Evolutionary conservation across 2,888 invertebrate species (phyloP).

Genomic region (Chaetoderma sp.): DNA sequence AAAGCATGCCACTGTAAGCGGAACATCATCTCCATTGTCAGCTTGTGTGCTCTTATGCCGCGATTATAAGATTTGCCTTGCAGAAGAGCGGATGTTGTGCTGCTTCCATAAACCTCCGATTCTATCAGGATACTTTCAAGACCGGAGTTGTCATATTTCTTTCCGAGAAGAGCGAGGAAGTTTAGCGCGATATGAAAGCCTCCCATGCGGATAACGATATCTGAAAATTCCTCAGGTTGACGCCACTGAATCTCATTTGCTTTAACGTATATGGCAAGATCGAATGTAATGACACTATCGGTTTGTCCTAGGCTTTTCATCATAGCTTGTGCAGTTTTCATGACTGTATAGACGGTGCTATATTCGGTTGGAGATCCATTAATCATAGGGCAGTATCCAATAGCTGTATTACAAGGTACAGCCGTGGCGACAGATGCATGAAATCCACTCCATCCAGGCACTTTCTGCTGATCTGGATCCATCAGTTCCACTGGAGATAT

Average conservation of each 20-base stretch:
- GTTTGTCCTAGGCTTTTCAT: background rate
- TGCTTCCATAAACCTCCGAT: background rate
- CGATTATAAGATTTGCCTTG: no score
- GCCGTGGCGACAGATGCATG: background rate
- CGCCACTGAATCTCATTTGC: background rate
- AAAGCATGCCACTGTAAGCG: background rate
- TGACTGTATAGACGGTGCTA: no score
- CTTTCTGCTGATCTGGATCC: background rate
- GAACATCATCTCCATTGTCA: background rate
- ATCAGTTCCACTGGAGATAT: background rate
- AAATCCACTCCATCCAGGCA: background rate
- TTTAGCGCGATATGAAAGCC: background rate
- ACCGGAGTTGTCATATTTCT: background rate
- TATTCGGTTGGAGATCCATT: background rate
- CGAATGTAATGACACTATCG: background rate
- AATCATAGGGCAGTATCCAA: background rate
- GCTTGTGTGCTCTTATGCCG: no score
- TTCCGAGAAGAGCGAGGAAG: background rate
- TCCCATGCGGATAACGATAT: background rate
- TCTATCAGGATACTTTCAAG: background rate
- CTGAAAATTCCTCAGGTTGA: background rate
- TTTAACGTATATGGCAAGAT: background rate
- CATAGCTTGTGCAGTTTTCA: no score
- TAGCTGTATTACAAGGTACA: background rate
- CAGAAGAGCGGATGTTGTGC: no score